Conservation (phyloP, 1,140 invertebrate genomes). For the Arion vulgaris region DNA sequence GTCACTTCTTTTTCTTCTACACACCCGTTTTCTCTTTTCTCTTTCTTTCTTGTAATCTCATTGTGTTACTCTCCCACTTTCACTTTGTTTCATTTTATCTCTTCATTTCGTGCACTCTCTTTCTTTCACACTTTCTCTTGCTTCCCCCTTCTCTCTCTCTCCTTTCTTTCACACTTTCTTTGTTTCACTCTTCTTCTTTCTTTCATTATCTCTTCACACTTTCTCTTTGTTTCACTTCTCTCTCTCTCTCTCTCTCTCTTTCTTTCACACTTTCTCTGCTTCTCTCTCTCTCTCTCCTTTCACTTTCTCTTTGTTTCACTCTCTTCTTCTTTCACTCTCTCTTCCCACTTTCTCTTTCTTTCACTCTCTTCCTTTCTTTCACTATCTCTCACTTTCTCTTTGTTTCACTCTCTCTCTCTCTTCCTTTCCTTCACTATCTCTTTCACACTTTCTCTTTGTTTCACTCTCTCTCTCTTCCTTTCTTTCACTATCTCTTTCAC, state of each 20-base stretch:
- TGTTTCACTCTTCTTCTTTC: neutral
- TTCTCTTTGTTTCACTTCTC: neutral
- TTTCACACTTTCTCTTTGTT: too few relatives aligned
- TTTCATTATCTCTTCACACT: neutral
- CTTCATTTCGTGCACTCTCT: neutral
- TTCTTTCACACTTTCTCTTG: neutral
- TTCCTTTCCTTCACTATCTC: too few relatives aligned
- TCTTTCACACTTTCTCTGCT: neutral
- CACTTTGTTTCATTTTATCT: neutral
- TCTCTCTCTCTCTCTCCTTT: too few relatives aligned
- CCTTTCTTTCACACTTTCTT: neutral
- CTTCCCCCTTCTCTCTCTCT: neutral
- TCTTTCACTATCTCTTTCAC: too few relatives aligned
- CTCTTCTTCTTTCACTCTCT: too few relatives aligned
- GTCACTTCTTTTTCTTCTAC: neutral
- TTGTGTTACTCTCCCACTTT: neutral
- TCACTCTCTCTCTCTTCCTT: too few relatives aligned
- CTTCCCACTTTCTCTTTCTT: too few relatives aligned
- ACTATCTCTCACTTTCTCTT: too few relatives aligned
- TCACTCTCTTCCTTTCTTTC: too few relatives aligned
- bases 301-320: too few relatives aligned
- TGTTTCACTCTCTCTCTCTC: too few relatives aligned
- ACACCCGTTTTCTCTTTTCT: neutral
- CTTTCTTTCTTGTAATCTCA: neutral
- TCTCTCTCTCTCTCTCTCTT: conserved; percentile 17